Percentiles rank a stretch among this genome's conserved stretches.
Evolutionary conservation across 2,888 invertebrate species (phyloP).

Genomic region (Siphonodentalium dalli): DNA sequence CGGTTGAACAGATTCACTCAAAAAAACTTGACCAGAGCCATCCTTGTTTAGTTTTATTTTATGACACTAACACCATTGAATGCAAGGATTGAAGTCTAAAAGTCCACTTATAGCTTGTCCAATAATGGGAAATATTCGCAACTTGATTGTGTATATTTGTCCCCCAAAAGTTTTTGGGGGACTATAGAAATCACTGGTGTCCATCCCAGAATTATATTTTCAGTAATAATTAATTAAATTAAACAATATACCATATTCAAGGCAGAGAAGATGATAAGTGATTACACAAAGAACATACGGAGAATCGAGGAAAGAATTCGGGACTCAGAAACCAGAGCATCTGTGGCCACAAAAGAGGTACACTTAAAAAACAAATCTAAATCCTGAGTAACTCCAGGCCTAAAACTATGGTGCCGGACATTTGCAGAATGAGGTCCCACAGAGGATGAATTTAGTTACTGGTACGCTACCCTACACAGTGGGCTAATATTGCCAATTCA

Average conservation of each 20-base stretch:
- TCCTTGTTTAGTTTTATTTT: no score
- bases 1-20: no score
- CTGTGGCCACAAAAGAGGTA: slow-evolving; percentile 52
- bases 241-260: slow-evolving; percentile 16
- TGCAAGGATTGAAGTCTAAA: no score
- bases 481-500: no score
- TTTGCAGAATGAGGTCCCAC: no score
- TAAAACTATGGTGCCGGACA: not conserved
- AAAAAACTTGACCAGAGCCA: no score
- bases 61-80: no score
- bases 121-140: not conserved
- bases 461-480: not conserved
- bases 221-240: not conserved
- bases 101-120: no score
- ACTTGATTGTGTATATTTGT: not conserved
- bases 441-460: not conserved
- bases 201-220: not conserved
- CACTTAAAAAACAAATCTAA: not conserved
- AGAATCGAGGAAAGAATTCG: slow-evolving; percentile 57
- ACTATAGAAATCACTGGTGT: no score
- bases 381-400: not conserved
- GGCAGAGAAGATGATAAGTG: slow-evolving; percentile 56
- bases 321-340: slow-evolving; percentile 52
- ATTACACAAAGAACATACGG: slow-evolving; percentile 55
- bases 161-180: no score